Percentiles rank a stretch among this genome's conserved stretches.
phyloP scores from a whole-genome alignment of 2,113 vertebrate species.

The Columba livia region DNA sequence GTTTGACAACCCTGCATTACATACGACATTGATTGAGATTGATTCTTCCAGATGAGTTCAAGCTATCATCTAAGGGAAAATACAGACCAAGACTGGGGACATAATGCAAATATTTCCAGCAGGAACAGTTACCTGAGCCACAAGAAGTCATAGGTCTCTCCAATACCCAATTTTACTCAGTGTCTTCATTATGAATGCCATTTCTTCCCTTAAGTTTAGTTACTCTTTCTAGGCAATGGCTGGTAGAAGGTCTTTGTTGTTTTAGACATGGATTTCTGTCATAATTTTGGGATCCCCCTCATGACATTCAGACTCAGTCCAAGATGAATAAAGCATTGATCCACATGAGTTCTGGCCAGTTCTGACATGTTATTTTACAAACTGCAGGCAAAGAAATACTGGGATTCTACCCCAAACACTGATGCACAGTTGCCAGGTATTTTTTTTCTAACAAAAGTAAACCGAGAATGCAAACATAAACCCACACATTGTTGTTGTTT shows the following conservation, averaged over 20 bases:
- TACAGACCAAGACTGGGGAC: background rate
- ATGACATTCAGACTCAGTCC: background rate
- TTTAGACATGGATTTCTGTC: background rate
- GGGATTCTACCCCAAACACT: rapidly evolving
- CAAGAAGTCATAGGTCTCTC: background rate
- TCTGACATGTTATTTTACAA: background rate
- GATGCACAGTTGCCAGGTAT: rapidly evolving
- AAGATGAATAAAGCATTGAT: background rate
- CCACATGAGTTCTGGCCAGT: rapidly evolving
- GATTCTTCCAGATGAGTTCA: background rate
- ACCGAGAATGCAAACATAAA: background rate
- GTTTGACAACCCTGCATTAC: too few species aligned
- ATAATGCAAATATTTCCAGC: background rate
- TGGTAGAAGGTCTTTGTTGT: background rate
- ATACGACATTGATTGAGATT: background rate
- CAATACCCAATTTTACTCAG: background rate
- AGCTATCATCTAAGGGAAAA: background rate
- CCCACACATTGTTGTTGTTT: rapidly evolving
- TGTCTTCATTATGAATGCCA: background rate
- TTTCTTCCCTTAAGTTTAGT: background rate
- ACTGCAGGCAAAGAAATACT: background rate
- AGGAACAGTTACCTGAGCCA: background rate
- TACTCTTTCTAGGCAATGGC: background rate
- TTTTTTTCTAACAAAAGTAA: background rate
- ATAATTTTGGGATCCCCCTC: rapidly evolving